These are phyloP conservation scores for Glaucomys volans DNA, from an alignment of 2,113 vertebrate genomes.

Conservation along the genomic window DNA sequence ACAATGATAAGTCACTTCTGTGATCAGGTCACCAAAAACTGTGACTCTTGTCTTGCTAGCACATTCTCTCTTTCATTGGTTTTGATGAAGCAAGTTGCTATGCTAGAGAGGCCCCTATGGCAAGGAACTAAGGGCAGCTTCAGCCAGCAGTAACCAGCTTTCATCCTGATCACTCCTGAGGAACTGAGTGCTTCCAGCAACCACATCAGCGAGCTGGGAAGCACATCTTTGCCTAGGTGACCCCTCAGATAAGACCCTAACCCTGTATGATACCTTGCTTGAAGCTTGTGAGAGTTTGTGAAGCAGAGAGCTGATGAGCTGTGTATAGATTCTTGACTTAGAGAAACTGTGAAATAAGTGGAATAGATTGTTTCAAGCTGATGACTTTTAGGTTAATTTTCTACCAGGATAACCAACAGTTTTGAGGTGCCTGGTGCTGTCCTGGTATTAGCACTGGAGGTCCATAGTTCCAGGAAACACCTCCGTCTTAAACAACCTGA, in stretches of 20 bases:
- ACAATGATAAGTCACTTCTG: neutral
- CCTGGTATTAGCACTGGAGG: neutral
- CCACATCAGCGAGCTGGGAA: neutral
- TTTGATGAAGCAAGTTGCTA: neutral
- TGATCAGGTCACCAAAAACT: neutral
- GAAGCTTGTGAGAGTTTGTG: neutral
- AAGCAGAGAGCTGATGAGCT: neutral
- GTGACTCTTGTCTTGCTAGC: neutral
- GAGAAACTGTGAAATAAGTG: neutral
- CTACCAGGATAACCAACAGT: neutral
- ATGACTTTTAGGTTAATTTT: neutral
- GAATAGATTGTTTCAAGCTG: neutral
- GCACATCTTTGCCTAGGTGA: neutral
- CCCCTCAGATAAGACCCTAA: neutral
- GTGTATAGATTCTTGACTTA: neutral
- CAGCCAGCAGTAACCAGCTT: neutral
- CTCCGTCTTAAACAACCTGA: neutral
- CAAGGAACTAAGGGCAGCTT: neutral
- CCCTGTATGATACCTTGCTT: neutral
- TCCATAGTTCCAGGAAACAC: neutral
- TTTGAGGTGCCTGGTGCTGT: neutral
- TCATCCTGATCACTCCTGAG: rapidly evolving
- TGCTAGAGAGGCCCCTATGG: neutral
- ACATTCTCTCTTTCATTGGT: conserved; percentile 10
- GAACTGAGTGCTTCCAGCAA: neutral